Conservation (phyloP, 2,797 vertebrate species). For the Morelia viridis region DNA sequence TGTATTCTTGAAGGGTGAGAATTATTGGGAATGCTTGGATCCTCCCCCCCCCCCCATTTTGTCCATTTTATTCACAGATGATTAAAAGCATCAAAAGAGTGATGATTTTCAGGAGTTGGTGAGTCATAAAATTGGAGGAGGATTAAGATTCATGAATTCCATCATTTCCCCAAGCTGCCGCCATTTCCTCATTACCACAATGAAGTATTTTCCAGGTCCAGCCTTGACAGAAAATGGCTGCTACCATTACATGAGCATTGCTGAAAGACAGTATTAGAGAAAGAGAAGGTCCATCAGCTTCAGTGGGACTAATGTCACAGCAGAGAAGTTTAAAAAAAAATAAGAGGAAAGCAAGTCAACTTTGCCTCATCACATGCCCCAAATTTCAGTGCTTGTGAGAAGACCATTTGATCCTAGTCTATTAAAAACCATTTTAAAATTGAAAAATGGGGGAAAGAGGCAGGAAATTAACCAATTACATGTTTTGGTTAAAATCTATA, state of each 20-base stretch:
- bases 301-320: neutral
- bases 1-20: neutral
- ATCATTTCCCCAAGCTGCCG: neutral
- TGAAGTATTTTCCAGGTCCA: neutral
- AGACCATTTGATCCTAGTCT: neutral
- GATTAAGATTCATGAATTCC: neutral
- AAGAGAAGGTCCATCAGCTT: neutral
- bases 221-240: neutral
- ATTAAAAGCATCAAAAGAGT: neutral
- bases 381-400: neutral
- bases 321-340: neutral
- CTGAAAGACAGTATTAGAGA: neutral
- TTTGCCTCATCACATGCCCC: neutral
- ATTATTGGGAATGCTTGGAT: neutral
- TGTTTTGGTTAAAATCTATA: conserved; percentile 11
- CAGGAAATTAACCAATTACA: conserved; percentile 6
- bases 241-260: neutral
- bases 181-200: neutral
- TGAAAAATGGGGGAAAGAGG: neutral
- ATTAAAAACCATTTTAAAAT: neutral
- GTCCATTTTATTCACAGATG: neutral
- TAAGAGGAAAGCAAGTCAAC: neutral
- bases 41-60: neutral
- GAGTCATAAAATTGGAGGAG: neutral
- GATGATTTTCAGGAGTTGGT: neutral